Percentiles rank a stretch among this genome's conserved stretches.
phyloP scores from a whole-genome alignment of 2,113 vertebrate species.

The Ciconia maguari region DNA sequence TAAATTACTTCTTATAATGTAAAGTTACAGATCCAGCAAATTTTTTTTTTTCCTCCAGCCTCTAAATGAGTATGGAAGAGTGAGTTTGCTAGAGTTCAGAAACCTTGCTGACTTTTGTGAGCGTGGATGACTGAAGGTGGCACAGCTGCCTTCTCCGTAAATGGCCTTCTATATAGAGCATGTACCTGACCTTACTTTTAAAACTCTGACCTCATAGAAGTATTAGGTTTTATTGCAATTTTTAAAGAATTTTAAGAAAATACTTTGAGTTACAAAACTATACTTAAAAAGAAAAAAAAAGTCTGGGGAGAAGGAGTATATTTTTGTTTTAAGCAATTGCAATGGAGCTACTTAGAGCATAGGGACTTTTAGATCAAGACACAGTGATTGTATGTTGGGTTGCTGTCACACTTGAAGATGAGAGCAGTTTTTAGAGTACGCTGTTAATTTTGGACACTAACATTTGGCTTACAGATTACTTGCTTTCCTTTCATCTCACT shows the following conservation, averaged over 20 bases:
- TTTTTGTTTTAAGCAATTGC: neutral
- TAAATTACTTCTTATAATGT: neutral
- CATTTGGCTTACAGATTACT: neutral
- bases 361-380: neutral
- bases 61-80: neutral
- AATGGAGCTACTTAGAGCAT: neutral
- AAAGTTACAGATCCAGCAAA: neutral
- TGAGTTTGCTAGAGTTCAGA: accelerated
- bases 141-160: neutral
- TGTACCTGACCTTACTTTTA: neutral
- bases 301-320: neutral
- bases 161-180: neutral
- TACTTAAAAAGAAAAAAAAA: neutral
- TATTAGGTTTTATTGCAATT: neutral
- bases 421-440: neutral
- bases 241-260: neutral
- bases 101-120: neutral
- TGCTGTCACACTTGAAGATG: neutral
- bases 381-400: neutral
- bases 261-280: neutral
- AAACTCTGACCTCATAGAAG: neutral
- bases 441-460: neutral
- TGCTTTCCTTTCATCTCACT: neutral
- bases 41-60: neutral
- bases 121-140: neutral